Evolutionary conservation across 1,140 invertebrate genomes (phyloP).

Genomic region (Lerema accius): DNA sequence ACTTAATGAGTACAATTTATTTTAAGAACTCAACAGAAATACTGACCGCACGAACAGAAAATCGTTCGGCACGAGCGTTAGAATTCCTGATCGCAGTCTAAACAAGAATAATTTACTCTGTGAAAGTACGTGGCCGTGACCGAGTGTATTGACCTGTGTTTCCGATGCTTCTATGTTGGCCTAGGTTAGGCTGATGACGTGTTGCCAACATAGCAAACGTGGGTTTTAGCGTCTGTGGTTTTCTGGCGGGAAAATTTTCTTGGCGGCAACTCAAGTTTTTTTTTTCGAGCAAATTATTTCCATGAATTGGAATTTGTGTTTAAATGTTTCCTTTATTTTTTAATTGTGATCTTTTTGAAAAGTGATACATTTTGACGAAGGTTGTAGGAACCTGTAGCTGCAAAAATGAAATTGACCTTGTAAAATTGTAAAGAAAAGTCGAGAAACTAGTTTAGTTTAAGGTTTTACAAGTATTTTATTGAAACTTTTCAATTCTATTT

Average conservation of each 20-base stretch:
- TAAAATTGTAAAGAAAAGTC: too few relatives aligned
- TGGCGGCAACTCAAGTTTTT: background rate
- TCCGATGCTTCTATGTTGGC: conserved; percentile 73
- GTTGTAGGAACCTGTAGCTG: too few relatives aligned
- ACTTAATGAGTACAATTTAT: background rate
- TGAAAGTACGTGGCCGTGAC: conserved; percentile 75
- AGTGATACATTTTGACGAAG: too few relatives aligned
- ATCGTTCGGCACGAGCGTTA: conserved; percentile 38
- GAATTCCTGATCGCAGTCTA: conserved; percentile 60
- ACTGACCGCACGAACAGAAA: conserved; percentile 12
- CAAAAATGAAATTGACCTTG: too few relatives aligned
- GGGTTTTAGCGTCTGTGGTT: background rate
- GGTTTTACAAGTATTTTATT: too few relatives aligned
- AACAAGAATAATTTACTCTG: conserved; percentile 67
- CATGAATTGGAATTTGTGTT: too few relatives aligned
- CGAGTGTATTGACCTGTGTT: conserved; percentile 74
- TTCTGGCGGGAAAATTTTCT: conserved; percentile 14
- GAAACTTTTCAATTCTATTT: too few relatives aligned
- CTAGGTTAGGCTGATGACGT: conserved; percentile 74
- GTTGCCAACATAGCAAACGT: conserved; percentile 31
- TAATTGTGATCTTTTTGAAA: too few relatives aligned
- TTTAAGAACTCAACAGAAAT: background rate
- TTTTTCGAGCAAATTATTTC: too few relatives aligned
- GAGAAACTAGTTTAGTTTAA: too few relatives aligned
- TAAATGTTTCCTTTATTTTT: too few relatives aligned